Evolutionary conservation across 53 echinoderm and acorn worm species (phyloP).

Genomic region (Holothuria scabra): DNA sequence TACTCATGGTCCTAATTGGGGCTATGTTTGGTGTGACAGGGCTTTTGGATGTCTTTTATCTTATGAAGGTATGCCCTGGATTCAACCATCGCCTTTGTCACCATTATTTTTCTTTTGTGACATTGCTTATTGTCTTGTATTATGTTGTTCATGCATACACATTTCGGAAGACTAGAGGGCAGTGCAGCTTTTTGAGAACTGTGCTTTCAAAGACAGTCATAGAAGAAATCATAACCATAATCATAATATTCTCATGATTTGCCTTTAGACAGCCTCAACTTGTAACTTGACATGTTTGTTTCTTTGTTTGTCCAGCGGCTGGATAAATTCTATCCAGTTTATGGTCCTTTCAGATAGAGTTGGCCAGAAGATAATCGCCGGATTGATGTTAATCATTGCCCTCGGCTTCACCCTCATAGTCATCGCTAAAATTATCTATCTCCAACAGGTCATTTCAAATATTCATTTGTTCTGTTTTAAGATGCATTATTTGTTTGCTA

Average conservation of each 20-base stretch:
- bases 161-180: no score
- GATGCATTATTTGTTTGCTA: no score
- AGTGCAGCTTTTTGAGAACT: no score
- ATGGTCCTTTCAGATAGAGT: background rate
- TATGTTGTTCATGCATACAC: no score
- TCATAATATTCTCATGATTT: background rate
- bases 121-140: no score
- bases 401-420: conserved; percentile 1
- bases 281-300: conserved; percentile 7
- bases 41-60: conserved; percentile 56
- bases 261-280: background rate
- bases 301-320: conserved; percentile 19
- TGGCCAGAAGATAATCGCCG: conserved; percentile 1
- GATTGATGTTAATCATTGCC: conserved; percentile 9
- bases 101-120: no score
- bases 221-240: background rate
- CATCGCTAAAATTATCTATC: background rate
- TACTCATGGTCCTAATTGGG: conserved; percentile 69
- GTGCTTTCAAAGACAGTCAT: background rate
- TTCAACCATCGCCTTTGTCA: background rate
- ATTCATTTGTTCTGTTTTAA: no score
- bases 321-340: conserved; percentile 16
- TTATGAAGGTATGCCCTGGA: conserved; percentile 62
- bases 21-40: conserved; percentile 55
- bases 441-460: conserved; percentile 14